Base-by-base conservation (phyloP, 2,797 vertebrate genomes). In the Trachops cirrhosus region DNA sequence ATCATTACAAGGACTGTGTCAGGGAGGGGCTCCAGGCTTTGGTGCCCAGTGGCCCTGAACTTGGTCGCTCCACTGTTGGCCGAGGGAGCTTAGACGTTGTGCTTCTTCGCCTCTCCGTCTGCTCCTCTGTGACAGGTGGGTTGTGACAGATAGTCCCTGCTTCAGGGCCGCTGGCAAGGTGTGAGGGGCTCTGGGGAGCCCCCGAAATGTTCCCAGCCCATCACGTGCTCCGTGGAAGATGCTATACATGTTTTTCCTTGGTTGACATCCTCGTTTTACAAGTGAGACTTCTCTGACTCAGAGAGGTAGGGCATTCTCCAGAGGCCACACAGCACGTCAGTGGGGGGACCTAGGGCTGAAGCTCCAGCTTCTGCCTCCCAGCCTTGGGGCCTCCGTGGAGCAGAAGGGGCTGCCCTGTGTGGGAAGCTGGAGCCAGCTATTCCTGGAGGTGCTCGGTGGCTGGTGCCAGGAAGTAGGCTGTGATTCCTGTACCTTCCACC, bases 81-180 rank as follows among this genome's bases (percentile, higher is more conserved):
- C 0, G 0, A 29, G 26, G 48, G 19, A 24, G 10, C 6, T 2
- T 26, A 24, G 19, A 1, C 0, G 0, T 14, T 5, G 9, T 29
- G 52, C 29, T 57, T 74, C 59, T 34, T 37, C 3, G 1, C 32
- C 14, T 41, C n/a, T 82, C 67, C 1, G 3, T 19, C 37, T 7
- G 3, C 24, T 68, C 18, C 70, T 62, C 46, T 37, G 15, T 71
- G 41, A 80, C 26, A 67, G 1, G 4, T 8, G 19, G 29, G 4
- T 52, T 8, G 1, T 39, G 15, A 4, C 16, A 15, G 18, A 5
- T 6, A 11, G 67, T 39, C 24, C 44, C 24, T 6, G 6, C 39
- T 71, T 59, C 24, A 16, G 34, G 39, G 24, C 41, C 22, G 19
- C 52, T 74, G 44, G 57, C 59, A 57, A 34, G 1, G 32, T 50